Evolutionary conservation across 2,113 vertebrate genomes (phyloP).

Genomic region (Daboia siamensis): DNA sequence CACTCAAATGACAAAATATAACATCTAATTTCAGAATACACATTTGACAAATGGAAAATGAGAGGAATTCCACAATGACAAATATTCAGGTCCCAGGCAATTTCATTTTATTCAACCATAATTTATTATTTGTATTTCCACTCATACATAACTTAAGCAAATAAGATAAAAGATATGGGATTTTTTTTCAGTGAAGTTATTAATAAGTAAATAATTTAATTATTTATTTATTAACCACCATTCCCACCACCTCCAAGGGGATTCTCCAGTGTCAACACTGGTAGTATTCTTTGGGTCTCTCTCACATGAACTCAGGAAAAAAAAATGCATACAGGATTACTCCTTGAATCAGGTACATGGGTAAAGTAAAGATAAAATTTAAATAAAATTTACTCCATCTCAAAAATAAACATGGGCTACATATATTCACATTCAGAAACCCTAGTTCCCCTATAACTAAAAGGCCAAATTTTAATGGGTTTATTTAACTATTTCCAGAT

Average conservation of each 20-base stretch:
- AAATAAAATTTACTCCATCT: background rate
- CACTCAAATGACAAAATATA: background rate
- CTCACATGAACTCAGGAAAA: too few relatives aligned
- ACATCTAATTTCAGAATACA: background rate
- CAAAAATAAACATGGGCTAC: background rate
- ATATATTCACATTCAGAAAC: too few relatives aligned
- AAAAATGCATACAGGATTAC: background rate
- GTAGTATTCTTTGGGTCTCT: background rate
- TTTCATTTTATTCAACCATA: background rate
- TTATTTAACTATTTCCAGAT: background rate
- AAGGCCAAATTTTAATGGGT: background rate
- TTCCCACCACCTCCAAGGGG: background rate
- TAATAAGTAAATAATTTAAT: background rate
- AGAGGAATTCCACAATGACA: background rate
- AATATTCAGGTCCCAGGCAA: background rate
- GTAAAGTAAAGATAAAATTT: background rate
- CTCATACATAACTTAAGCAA: background rate
- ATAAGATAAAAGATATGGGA: background rate
- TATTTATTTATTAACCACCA: background rate
- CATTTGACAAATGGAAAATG: background rate
- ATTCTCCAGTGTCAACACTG: background rate
- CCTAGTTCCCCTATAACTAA: background rate
- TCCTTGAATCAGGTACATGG: background rate
- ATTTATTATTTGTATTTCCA: background rate
- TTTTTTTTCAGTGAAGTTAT: background rate